Evolutionary conservation across 2,113 vertebrate species (phyloP), one percentile per base, ranked within the genome.

Genomic region (Platysteira castanea): DNA sequence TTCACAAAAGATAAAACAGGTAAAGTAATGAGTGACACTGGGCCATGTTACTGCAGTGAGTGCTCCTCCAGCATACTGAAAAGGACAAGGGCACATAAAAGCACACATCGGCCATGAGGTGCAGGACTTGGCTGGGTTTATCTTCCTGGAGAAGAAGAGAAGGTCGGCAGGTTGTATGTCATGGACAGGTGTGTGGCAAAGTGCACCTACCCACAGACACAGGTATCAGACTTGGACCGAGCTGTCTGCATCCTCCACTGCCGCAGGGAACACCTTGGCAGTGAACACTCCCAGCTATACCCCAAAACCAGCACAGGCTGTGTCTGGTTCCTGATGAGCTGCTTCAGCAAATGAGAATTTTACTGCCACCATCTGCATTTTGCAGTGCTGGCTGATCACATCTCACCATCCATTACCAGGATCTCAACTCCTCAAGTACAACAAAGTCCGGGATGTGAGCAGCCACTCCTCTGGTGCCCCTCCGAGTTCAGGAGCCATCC

Each of bases 1-100:
- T 98, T 98, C 97, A 97, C 96, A 97, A 98, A 97, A 97, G 97
- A 98, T 98, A 98, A 98, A 98, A 97, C 97, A 98, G 95, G 96
- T 97, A 92, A 98, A 98, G 97, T 97, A 97, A 98, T 97, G 94
- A 98, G 91, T 93, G 97, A 97, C 96, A 93, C 84, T 90, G 90
- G 93, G 93, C 97, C 94, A 74, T 93, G 84, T 93, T 95, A 93
- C 97, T 96, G 97, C 88, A 97, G 94, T 82, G 95, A 97, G 89
- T 10, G 39, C 18, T 35, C 87, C 81, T 89, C 52, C 44, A 77
- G 97, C 97, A 98, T 98, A 97, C 96, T 96, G 97, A 98, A 92
- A 90, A 98, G 93, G 56, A 81, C 92, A 78, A 93, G 93, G 91
- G 96, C 89, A 87, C 42, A 56, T n/a, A 53, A 74, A 93, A 68